Conservation (phyloP, 2,113 vertebrate genomes). For the Chrysochloris asiatica region DNA sequence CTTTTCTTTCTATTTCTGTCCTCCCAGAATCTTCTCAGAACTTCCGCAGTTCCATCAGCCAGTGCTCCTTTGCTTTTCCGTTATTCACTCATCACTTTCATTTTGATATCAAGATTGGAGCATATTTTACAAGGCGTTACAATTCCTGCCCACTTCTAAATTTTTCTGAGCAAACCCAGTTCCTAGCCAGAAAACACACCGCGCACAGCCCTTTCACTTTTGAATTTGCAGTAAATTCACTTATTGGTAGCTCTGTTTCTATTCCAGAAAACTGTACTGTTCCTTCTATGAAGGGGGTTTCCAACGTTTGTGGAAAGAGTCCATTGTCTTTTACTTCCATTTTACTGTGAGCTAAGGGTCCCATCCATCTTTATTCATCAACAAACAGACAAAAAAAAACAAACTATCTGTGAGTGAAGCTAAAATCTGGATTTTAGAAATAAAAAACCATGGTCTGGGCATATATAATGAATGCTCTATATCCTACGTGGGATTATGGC, state of each 20-base stretch:
- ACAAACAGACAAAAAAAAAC: background rate
- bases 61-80: slow-evolving; percentile 15
- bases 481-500: background rate
- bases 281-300: too few relatives aligned
- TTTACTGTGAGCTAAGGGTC: too few relatives aligned
- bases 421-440: background rate
- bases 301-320: too few relatives aligned
- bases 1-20: background rate
- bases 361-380: background rate
- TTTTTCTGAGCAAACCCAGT: background rate
- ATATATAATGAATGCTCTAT: background rate
- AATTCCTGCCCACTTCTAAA: background rate
- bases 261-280: background rate
- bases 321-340: too few relatives aligned
- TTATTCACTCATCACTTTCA: background rate
- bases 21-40: background rate
- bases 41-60: background rate
- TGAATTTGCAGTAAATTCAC: background rate
- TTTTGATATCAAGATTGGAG: background rate
- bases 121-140: background rate
- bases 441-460: background rate
- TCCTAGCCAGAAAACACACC: background rate
- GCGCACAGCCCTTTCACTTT: background rate
- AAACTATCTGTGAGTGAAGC: background rate
- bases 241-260: background rate